These are phyloP conservation scores for Triops cancriformis DNA, from an alignment of 1,140 invertebrate species.

Conservation along the genomic window DNA sequence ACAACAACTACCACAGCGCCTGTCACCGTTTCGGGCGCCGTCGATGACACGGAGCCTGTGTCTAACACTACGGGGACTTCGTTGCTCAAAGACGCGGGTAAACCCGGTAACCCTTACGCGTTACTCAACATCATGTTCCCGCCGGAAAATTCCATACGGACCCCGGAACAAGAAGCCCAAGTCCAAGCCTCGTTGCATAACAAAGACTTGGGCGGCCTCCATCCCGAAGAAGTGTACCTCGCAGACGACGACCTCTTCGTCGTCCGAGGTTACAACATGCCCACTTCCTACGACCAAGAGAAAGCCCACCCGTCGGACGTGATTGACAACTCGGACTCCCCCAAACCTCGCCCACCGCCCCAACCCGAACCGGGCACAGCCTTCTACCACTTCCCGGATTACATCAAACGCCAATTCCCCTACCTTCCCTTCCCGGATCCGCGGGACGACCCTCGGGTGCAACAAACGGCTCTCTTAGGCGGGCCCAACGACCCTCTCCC, in stretches of 20 bases:
- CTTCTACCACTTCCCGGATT: constrained; percentile 29
- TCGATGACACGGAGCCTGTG: background rate
- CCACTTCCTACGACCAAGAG: constrained; percentile 39
- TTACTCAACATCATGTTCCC: constrained; percentile 73
- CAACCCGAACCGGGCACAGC: constrained; percentile 30
- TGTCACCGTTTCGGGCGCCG: background rate
- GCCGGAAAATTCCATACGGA: constrained; percentile 38
- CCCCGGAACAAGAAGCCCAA: constrained; percentile 53
- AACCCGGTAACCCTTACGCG: constrained; percentile 67
- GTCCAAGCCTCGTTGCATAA: constrained; percentile 64
- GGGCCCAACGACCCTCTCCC: background rate
- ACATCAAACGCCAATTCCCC: constrained; percentile 30
- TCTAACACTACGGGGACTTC: constrained; percentile 11
- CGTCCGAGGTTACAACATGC: constrained; percentile 60
- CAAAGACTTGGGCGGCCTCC: constrained; percentile 67
- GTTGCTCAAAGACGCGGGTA: constrained; percentile 26
- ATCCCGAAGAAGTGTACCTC: constrained; percentile 77
- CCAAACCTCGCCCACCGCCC: constrained; percentile 40
- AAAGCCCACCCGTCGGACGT: constrained; percentile 50
- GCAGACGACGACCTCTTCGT: constrained; percentile 79
- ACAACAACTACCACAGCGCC: background rate
- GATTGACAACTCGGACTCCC: constrained; percentile 72
- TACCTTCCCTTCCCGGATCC: constrained; percentile 38
- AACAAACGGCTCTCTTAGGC: background rate
- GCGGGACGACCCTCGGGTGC: constrained; percentile 33